A percentile compares a stretch with the other conserved stretches of the same genome.
These are phyloP conservation scores for Cephalopterus ornatus DNA, from an alignment of 2,113 vertebrate species.

Conservation along the genomic window DNA sequence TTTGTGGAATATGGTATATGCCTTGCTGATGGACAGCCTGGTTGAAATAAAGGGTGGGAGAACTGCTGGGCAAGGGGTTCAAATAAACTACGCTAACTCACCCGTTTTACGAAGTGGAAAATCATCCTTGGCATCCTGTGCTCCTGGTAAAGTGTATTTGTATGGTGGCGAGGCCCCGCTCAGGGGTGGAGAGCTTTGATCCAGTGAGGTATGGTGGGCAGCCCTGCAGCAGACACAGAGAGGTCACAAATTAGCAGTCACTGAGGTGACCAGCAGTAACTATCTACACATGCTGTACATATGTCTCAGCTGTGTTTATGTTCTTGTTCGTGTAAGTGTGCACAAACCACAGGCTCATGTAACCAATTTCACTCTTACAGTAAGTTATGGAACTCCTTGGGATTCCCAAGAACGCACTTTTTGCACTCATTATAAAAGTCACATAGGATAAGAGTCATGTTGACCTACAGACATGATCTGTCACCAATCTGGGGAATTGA, in stretches of 20 bases:
- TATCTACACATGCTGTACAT: conserved; percentile 35
- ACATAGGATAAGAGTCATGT: background rate
- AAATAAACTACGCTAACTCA: conserved; percentile 53
- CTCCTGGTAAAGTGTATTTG: conserved; percentile 89
- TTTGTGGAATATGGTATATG: background rate
- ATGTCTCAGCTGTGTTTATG: conserved; percentile 57
- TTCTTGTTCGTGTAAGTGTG: conserved; percentile 1
- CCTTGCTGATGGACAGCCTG: background rate
- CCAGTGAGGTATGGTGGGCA: conserved; percentile 94
- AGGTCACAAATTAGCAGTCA: conserved; percentile 37
- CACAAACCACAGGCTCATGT: conserved; percentile 55
- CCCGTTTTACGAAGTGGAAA: conserved; percentile 98
- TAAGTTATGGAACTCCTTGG: background rate
- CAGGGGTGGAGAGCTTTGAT: conserved; percentile 96
- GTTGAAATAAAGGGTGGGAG: background rate
- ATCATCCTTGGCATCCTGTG: conserved; percentile 89
- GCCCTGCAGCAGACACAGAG: conserved; percentile 78
- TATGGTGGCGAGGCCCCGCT: conserved; percentile 90
- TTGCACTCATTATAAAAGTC: background rate
- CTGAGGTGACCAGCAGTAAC: conserved; percentile 57
- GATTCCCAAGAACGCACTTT: background rate
- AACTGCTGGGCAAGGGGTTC: background rate
- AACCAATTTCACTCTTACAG: conserved; percentile 28
- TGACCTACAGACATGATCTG: conserved; percentile 26
- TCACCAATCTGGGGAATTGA: background rate